Conservation (phyloP, 1,140 invertebrate genomes). For the silkworm (Bombyx mori) region DNA sequence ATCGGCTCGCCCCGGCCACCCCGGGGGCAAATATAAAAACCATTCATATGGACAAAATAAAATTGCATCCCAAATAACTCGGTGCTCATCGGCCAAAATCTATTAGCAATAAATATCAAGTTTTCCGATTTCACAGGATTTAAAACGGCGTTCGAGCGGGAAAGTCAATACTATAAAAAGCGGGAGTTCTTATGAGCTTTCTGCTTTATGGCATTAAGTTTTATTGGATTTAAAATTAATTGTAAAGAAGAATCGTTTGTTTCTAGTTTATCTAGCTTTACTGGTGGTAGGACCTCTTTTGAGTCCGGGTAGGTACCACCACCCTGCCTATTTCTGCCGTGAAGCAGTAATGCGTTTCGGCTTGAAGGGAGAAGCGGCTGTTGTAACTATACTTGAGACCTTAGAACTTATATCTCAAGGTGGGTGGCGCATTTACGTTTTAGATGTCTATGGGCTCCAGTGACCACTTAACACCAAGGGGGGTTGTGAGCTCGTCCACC, state of each 20-base stretch:
- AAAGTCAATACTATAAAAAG: slow-evolving; percentile 37
- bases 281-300: too few relatives aligned
- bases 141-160: slow-evolving; percentile 45
- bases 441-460: too few relatives aligned
- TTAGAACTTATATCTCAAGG: too few relatives aligned
- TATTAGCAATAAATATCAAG: slow-evolving; percentile 71
- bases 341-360: too few relatives aligned
- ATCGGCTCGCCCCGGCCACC: slow-evolving; percentile 28
- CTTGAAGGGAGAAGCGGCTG: too few relatives aligned
- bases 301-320: too few relatives aligned
- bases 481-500: too few relatives aligned
- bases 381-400: too few relatives aligned
- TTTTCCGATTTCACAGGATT: slow-evolving; percentile 69
- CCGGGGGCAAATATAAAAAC: slow-evolving; percentile 63
- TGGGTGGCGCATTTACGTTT: too few relatives aligned
- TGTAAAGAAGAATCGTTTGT: not conserved
- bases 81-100: slow-evolving; percentile 65
- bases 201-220: slow-evolving; percentile 52
- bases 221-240: slow-evolving; percentile 25
- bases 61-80: slow-evolving; percentile 69
- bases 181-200: slow-evolving; percentile 50
- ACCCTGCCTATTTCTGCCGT: too few relatives aligned
- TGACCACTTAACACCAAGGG: too few relatives aligned
- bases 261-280: too few relatives aligned
- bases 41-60: slow-evolving; percentile 70